Evolutionary conservation across 1,140 invertebrate species (phyloP).

Genomic region (Pectinophora gossypiella): DNA sequence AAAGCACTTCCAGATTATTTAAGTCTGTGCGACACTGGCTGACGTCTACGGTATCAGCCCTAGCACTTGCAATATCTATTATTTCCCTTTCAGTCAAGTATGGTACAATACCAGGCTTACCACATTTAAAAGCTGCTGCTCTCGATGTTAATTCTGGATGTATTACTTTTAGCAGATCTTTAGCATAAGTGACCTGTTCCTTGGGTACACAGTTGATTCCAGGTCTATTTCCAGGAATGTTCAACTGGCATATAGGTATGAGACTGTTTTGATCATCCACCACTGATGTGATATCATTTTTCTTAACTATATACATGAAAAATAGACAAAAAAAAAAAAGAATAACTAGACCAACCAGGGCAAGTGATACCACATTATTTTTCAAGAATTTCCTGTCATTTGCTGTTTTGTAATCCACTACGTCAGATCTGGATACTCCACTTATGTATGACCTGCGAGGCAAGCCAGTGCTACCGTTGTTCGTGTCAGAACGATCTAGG

Average conservation of each 20-base stretch:
- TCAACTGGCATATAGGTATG: conserved; percentile 76
- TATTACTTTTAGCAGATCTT: conserved; percentile 77
- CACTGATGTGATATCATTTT: conserved; percentile 65
- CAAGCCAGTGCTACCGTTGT: conserved; percentile 53
- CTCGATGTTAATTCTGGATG: conserved; percentile 76
- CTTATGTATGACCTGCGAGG: conserved; percentile 54
- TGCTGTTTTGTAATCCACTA: conserved; percentile 65
- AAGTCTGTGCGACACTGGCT: conserved; percentile 76
- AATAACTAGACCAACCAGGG: conserved; percentile 77
- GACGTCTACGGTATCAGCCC: conserved; percentile 43
- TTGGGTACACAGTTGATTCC: conserved; percentile 78
- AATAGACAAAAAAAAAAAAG: conserved; percentile 81
- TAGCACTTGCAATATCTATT: conserved; percentile 58
- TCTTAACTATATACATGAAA: conserved; percentile 81
- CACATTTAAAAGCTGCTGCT: conserved; percentile 77
- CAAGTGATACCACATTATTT: conserved; percentile 80
- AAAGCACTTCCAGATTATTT: conserved; percentile 80
- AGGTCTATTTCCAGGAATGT: conserved; percentile 61
- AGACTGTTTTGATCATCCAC: conserved; percentile 71
- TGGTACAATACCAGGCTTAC: conserved; percentile 60
- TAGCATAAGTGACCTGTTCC: conserved; percentile 76
- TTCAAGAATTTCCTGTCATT: conserved; percentile 73
- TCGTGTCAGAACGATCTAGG: conserved; percentile 53
- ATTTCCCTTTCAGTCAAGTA: conserved; percentile 78
- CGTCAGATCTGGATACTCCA: conserved; percentile 55